A percentile compares a stretch with the other conserved stretches of the same genome.
Evolutionary conservation across 2,888 invertebrate genomes (phyloP).

Genomic region (Conistra vaccinii): DNA sequence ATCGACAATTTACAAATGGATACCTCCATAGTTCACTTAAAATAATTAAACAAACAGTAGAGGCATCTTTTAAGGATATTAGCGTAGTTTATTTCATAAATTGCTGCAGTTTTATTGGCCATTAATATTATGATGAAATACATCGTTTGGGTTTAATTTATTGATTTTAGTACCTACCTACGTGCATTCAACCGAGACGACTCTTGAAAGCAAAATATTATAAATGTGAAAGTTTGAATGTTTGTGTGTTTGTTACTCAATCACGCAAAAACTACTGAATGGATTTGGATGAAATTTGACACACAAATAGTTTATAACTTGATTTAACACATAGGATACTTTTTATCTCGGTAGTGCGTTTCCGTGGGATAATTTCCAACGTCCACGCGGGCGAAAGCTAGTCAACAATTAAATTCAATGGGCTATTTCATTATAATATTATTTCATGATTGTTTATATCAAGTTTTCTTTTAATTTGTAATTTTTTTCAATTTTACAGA

Average conservation of each 20-base stretch:
- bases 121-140: constrained; percentile 2
- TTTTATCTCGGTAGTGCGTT: no score
- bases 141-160: background rate
- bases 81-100: background rate
- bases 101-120: background rate
- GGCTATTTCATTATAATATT: no score
- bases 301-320: no score
- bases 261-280: no score
- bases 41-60: constrained; percentile 45
- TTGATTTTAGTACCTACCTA: background rate
- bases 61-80: constrained; percentile 20
- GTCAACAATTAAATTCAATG: background rate
- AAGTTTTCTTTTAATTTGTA: background rate
- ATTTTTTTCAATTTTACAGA: background rate
- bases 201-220: background rate
- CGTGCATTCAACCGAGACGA: background rate
- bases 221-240: no score
- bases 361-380: no score
- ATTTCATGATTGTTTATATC: background rate
- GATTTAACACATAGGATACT: no score
- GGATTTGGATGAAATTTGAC: no score
- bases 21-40: constrained; percentile 28
- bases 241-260: no score
- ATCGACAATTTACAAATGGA: constrained; percentile 40
- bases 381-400: no score